Evolutionary conservation across 2,888 invertebrate genomes (phyloP), one percentile per base, ranked within the genome.

Genomic region (Aphodius granarius): DNA sequence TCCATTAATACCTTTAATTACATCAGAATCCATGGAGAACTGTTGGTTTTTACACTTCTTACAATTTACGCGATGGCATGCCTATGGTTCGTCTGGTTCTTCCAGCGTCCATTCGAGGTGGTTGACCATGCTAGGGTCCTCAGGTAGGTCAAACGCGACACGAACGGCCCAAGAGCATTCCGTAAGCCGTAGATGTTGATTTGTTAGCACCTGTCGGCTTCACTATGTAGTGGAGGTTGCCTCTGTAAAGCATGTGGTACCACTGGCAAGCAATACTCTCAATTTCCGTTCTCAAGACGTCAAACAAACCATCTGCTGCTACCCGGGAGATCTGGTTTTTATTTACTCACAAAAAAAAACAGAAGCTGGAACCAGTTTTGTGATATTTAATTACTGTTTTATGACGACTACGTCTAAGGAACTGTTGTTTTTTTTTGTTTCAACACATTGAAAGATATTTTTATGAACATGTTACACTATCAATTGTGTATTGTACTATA

Each of bases 91-190:
- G 23, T 5, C 4, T 23, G 23, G 66, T 16, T 66, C 15, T 20
- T 21, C 15, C 62, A 15, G 20, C 65, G 66, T 13, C 22, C 63
- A 18, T 63, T 63, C 63, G 71, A 74, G 74, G 74, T 74, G 23
- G 70, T 71, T 74, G 74, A 74, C 74, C 74, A 71, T 22, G 68
- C 18, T 22, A 21, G 68, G 16, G 68, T 20, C 68, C 75, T 77
- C 79, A 79, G 79, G 78, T 79, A 79, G 79, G 78, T 78, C 78
- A 78, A 76, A 79, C 74, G 71, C 68, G 76, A 76, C 77, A 79
- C 76, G 77, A 77, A 74, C 64, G 71, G 72, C 72, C 72, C 66
- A 68, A 71, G 75, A 73, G 62, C 62, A 72, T 72, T 72, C 72
- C 72, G 19, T 63, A 23, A 63, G 19, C 9, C 20, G 62, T 63